Evolutionary conservation across 2,888 invertebrate species (phyloP).

Genomic region (Spilarctia lutea): DNA sequence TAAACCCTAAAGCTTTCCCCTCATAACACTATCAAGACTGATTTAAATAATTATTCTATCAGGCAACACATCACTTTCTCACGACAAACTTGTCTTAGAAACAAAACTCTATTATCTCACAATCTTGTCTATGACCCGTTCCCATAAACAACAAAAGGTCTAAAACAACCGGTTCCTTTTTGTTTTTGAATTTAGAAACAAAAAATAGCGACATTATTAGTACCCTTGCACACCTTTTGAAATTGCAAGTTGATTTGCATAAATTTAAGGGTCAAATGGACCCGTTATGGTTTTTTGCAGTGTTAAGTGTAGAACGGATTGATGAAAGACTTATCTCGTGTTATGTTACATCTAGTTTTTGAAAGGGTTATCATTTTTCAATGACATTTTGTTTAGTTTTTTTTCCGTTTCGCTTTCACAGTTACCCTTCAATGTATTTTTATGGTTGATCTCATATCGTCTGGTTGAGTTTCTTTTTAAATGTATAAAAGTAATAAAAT

Average conservation of each 20-base stretch:
- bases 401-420: constrained; percentile 13
- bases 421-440: constrained; percentile 16
- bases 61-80: constrained; percentile 48
- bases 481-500: too few relatives aligned
- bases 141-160: constrained; percentile 48
- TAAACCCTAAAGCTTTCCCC: constrained; percentile 12
- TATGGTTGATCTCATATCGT: neutral
- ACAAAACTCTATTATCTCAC: constrained; percentile 48
- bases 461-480: neutral
- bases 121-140: constrained; percentile 51
- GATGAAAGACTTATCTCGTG: constrained; percentile 50
- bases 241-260: constrained; percentile 48
- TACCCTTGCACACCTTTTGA: constrained; percentile 49
- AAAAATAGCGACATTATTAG: constrained; percentile 53
- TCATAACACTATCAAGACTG: constrained; percentile 36
- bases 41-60: constrained; percentile 55
- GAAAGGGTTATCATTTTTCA: constrained; percentile 46
- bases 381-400: constrained; percentile 43
- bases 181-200: constrained; percentile 52
- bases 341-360: constrained; percentile 52
- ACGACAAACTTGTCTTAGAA: constrained; percentile 49
- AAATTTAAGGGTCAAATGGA: constrained; percentile 52
- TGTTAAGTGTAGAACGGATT: constrained; percentile 49
- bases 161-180: constrained; percentile 51
- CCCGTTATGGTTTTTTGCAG: constrained; percentile 46